phyloP scores from a whole-genome alignment of 2,797 vertebrate genomes.

The Dipus sagitta region DNA sequence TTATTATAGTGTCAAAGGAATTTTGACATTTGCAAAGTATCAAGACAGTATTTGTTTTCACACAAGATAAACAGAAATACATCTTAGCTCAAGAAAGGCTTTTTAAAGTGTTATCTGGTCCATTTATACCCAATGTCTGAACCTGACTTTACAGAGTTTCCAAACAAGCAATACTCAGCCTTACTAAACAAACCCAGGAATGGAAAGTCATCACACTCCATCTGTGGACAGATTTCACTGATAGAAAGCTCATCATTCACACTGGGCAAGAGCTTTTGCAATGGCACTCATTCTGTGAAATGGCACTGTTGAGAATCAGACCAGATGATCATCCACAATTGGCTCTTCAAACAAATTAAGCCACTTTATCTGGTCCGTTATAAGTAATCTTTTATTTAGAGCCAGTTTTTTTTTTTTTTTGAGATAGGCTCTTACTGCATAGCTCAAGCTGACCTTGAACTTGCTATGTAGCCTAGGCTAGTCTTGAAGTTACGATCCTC shows the following conservation, averaged over 20 bases:
- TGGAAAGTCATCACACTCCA: conserved; percentile 3
- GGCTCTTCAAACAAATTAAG: conserved; percentile 48
- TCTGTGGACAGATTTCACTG: background rate
- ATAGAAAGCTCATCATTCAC: conserved; percentile 24
- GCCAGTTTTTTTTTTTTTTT: background rate
- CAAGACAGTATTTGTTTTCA: conserved; percentile 25
- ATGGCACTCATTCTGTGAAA: conserved; percentile 15
- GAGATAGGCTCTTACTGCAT: background rate
- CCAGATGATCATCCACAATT: conserved; percentile 16
- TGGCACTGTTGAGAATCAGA: background rate
- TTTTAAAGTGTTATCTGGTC: conserved; percentile 11
- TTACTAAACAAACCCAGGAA: conserved; percentile 7
- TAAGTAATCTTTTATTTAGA: conserved; percentile 40
- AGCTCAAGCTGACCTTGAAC: background rate
- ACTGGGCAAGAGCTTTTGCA: background rate
- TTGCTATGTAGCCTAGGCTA: background rate
- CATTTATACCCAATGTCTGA: background rate
- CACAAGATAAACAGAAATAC: background rate
- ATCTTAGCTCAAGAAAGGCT: conserved; percentile 42
- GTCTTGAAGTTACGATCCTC: background rate
- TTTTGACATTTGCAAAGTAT: conserved; percentile 61
- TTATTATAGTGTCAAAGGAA: conserved; percentile 42
- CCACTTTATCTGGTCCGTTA: conserved; percentile 7
- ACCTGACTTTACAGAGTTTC: background rate
- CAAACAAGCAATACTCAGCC: background rate